phyloP scores from a whole-genome alignment of 2,797 vertebrate species.

The Pipistrellus pipistrellus region DNA sequence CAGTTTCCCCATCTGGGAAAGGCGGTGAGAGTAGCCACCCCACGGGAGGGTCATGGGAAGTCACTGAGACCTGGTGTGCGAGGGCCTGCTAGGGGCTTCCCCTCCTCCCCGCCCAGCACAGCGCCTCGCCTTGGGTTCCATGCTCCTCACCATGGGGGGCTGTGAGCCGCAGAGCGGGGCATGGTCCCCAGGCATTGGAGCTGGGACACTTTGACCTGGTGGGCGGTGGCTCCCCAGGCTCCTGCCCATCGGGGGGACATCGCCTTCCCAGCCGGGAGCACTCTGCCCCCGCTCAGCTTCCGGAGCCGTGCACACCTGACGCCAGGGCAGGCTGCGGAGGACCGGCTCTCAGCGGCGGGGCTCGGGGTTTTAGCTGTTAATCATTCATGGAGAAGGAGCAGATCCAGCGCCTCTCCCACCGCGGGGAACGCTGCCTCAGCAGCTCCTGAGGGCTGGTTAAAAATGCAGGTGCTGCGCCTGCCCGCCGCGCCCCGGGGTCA shows the following conservation, averaged over 20 bases:
- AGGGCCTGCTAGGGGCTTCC: neutral
- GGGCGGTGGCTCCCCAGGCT: neutral
- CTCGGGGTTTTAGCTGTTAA: neutral
- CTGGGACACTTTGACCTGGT: neutral
- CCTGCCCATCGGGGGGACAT: neutral
- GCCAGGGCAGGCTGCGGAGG: neutral
- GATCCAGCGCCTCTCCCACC: neutral
- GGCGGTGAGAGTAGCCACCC: neutral
- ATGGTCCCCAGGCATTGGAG: neutral
- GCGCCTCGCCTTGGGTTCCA: accelerated
- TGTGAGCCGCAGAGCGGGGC: too few relatives aligned
- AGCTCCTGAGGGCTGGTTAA: neutral
- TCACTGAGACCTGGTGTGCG: neutral
- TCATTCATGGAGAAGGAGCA: neutral
- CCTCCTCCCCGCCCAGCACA: neutral
- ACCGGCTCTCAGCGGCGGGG: neutral
- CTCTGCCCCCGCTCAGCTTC: neutral
- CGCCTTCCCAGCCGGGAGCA: neutral
- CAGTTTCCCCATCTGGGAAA: neutral
- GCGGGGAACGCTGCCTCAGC: neutral
- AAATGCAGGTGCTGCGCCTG: neutral
- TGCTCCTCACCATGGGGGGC: neutral
- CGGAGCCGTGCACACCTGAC: neutral
- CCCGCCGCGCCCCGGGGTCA: neutral
- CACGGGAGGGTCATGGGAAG: neutral